Conservation (phyloP, 2,888 invertebrate genomes). For the Hybos culiciformis region DNA sequence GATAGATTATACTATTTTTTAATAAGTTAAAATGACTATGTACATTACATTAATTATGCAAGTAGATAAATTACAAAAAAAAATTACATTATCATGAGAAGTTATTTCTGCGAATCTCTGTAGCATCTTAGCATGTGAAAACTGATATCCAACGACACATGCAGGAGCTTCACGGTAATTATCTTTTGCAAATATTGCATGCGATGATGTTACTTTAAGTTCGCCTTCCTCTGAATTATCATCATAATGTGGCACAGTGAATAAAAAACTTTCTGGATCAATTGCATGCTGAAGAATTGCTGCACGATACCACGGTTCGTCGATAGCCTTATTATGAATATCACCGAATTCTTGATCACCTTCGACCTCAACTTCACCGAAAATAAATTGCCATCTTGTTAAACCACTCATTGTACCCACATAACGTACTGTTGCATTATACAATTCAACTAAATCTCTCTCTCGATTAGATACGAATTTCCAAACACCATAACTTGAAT, state of each 20-base stretch:
- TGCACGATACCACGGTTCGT: slow-evolving; percentile 84
- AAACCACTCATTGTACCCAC: slow-evolving; percentile 81
- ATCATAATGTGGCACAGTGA: slow-evolving; percentile 54
- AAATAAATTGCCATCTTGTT: slow-evolving; percentile 72
- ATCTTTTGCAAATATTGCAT: slow-evolving; percentile 71
- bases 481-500: slow-evolving; percentile 46
- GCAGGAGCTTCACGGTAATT: slow-evolving; percentile 66
- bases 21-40: slow-evolving; percentile 1
- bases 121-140: slow-evolving; percentile 55
- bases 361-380: slow-evolving; percentile 42
- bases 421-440: slow-evolving; percentile 64
- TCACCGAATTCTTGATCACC: slow-evolving; percentile 57
- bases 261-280: slow-evolving; percentile 62
- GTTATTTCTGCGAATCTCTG: slow-evolving; percentile 58
- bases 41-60: too few relatives aligned
- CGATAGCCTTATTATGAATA: slow-evolving; percentile 58
- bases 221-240: slow-evolving; percentile 37
- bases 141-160: slow-evolving; percentile 79
- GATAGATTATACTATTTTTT: not conserved
- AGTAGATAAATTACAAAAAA: slow-evolving; percentile 4
- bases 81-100: slow-evolving; percentile 36
- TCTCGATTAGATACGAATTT: slow-evolving; percentile 39
- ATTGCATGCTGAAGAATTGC: slow-evolving; percentile 74
- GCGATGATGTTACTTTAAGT: slow-evolving; percentile 62
- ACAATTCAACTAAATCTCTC: slow-evolving; percentile 44